A percentile compares a stretch with the other conserved stretches of the same genome.
Conservation (phyloP, 2,888 invertebrate species). For the Mesoligia furuncula region DNA sequence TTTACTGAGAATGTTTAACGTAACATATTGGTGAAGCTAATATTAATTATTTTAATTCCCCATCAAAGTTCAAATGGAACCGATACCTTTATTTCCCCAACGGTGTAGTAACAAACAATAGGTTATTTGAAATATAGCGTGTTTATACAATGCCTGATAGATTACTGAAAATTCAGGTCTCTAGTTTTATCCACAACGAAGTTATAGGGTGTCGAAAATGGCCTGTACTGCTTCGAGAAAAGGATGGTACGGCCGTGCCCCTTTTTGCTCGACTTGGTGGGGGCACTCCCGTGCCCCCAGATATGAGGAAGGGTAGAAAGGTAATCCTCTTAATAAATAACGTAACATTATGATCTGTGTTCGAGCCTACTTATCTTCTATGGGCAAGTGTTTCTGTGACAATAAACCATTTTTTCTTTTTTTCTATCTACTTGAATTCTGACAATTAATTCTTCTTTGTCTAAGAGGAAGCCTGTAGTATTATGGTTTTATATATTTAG, state of each 20-base stretch:
- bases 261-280: too few relatives aligned
- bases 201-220: too few relatives aligned
- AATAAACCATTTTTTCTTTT: neutral
- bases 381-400: neutral
- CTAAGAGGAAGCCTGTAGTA: neutral
- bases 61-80: neutral
- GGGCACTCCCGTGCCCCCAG: too few relatives aligned
- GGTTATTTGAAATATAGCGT: too few relatives aligned
- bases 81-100: neutral
- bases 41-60: neutral
- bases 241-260: too few relatives aligned
- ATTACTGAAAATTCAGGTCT: too few relatives aligned
- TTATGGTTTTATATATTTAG: neutral
- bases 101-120: neutral
- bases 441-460: neutral
- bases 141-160: too few relatives aligned
- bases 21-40: too few relatives aligned
- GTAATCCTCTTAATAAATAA: neutral
- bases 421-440: neutral
- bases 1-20: neutral
- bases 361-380: neutral
- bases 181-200: too few relatives aligned
- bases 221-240: too few relatives aligned
- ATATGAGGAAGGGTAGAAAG: too few relatives aligned
- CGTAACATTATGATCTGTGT: neutral